phyloP scores from a whole-genome alignment of 1,140 invertebrate genomes.

The Ips nitidus region DNA sequence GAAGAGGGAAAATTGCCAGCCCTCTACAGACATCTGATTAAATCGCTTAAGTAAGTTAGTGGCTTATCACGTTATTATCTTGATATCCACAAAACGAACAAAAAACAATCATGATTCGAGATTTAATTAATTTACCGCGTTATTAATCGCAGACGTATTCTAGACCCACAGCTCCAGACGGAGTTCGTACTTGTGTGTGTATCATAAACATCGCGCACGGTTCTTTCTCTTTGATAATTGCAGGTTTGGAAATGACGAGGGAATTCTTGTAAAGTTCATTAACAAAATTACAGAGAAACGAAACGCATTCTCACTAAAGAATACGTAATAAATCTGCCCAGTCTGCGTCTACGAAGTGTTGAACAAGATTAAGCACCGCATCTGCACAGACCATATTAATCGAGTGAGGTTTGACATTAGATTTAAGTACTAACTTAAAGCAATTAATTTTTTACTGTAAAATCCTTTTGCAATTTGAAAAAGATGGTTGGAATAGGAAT shows the following conservation, averaged over 20 bases:
- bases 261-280: conserved; percentile 31
- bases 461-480: no score
- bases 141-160: conserved; percentile 1
- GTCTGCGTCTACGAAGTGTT: neutral
- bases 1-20: neutral
- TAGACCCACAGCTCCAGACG: conserved; percentile 23
- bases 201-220: conserved; percentile 30
- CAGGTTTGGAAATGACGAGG: conserved; percentile 30
- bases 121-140: conserved; percentile 4
- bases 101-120: neutral
- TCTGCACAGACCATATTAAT: no score
- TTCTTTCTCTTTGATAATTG: conserved; percentile 33
- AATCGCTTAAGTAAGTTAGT: neutral
- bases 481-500: no score
- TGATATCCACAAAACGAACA: neutral
- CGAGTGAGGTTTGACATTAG: no score
- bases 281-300: conserved; percentile 34
- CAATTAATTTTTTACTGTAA: no score
- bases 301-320: conserved; percentile 17
- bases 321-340: conserved; percentile 21
- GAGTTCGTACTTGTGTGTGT: conserved; percentile 25
- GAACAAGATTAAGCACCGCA: no score
- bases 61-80: neutral
- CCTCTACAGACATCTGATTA: neutral
- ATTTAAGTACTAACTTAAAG: no score